phyloP scores from a whole-genome alignment of 2,113 vertebrate species.

The Poecile atricapillus region DNA sequence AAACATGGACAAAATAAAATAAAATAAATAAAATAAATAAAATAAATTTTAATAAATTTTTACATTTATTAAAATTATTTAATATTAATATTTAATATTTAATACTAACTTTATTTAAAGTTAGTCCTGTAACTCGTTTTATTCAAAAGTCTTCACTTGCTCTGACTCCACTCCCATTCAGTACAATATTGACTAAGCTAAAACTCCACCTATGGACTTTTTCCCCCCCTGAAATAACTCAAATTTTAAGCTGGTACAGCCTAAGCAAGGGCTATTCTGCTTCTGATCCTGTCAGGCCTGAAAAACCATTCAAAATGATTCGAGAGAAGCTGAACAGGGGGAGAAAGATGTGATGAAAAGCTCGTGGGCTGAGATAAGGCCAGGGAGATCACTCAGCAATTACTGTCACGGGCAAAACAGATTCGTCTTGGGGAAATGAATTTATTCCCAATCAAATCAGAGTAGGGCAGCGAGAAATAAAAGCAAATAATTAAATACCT shows the following conservation, averaged over 20 bases:
- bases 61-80: too few relatives aligned
- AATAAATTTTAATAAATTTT: too few relatives aligned
- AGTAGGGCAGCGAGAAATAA: neutral
- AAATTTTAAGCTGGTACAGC: neutral
- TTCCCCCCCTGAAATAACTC: neutral
- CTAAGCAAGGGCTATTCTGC: neutral
- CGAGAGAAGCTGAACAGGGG: neutral
- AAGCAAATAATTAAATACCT: neutral
- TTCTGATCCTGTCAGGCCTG: neutral
- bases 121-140: accelerated
- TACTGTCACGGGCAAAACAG: neutral
- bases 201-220: neutral
- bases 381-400: neutral
- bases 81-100: too few relatives aligned
- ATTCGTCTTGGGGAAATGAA: neutral
- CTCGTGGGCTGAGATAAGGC: neutral
- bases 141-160: neutral
- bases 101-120: too few relatives aligned
- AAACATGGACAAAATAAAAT: neutral
- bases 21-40: too few relatives aligned
- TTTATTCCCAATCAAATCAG: neutral
- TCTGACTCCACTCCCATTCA: neutral
- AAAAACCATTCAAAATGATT: neutral
- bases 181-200: neutral
- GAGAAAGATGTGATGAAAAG: neutral